phyloP scores from a whole-genome alignment of 2,797 vertebrate genomes.

The Centroberyx gerrardi region DNA sequence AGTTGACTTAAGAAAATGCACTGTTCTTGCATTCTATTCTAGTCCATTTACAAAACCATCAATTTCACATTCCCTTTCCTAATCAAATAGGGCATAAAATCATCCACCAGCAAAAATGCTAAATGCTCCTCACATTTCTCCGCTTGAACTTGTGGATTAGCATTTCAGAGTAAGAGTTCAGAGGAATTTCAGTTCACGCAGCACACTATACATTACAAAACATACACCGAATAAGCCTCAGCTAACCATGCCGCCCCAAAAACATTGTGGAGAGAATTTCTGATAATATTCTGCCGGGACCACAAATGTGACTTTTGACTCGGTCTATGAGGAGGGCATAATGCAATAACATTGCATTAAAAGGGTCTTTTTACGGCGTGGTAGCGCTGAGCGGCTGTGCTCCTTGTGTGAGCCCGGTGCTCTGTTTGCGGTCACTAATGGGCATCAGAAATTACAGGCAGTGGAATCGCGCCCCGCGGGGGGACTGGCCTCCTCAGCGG shows the following conservation, averaged over 20 bases:
- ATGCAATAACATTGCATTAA: constrained; percentile 84
- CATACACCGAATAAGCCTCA: constrained; percentile 44
- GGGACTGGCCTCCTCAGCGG: constrained; percentile 82
- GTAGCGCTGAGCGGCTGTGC: constrained; percentile 66
- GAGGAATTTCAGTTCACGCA: constrained; percentile 47
- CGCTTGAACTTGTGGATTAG: neutral
- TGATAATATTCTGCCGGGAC: constrained; percentile 79
- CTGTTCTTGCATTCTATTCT: constrained; percentile 51
- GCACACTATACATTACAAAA: constrained; percentile 43
- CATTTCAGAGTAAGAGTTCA: constrained; percentile 41
- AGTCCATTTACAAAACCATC: constrained; percentile 69
- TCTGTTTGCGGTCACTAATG: constrained; percentile 88
- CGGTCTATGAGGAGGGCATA: constrained; percentile 80
- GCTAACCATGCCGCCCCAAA: constrained; percentile 39
- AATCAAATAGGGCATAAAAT: constrained; percentile 67
- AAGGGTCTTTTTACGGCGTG: constrained; percentile 79
- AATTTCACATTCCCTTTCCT: constrained; percentile 49
- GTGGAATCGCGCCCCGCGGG: constrained; percentile 81
- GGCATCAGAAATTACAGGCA: constrained; percentile 86
- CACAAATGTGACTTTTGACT: constrained; percentile 83
- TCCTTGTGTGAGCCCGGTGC: constrained; percentile 80
- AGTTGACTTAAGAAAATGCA: constrained; percentile 62
- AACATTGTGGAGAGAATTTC: constrained; percentile 66
- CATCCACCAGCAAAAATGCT: constrained; percentile 23
- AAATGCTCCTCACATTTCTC: constrained; percentile 25